Conservation (phyloP, 2,888 invertebrate species). For the Frankliniella fusca region DNA sequence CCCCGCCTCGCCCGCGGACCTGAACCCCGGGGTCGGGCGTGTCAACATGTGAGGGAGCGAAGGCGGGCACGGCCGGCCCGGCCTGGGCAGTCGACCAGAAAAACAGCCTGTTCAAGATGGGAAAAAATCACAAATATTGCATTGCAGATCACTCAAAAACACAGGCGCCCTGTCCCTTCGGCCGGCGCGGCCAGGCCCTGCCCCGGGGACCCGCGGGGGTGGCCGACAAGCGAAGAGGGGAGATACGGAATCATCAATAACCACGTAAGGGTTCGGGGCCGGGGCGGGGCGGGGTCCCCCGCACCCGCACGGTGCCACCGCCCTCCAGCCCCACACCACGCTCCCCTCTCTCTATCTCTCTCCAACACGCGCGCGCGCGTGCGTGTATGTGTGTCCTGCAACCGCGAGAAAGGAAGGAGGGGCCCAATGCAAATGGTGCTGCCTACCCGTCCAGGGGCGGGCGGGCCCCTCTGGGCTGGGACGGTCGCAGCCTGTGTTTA, state of each 20-base stretch:
- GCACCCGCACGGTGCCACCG: no score
- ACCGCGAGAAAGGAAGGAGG: background rate
- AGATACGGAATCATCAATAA: constrained; percentile 20
- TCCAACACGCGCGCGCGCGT: background rate
- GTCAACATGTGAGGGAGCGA: no score
- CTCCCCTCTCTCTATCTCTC: background rate
- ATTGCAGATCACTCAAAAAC: constrained; percentile 16
- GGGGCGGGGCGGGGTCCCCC: no score
- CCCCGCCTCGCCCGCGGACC: no score
- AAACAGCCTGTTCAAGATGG: no score
- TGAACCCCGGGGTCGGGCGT: no score
- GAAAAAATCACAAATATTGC: background rate
- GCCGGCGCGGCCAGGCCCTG: background rate
- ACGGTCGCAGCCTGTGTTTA: background rate
- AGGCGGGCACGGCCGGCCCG: no score
- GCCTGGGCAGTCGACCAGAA: no score
- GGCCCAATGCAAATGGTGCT: background rate
- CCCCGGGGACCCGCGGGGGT: background rate
- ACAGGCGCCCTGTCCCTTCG: background rate
- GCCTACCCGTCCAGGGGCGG: background rate
- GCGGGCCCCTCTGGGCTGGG: background rate
- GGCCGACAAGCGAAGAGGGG: background rate
- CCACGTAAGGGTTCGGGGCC: background rate
- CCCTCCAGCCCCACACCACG: background rate
- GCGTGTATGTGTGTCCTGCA: background rate